These are phyloP conservation scores for Odontocolon sp. DNA, from an alignment of 2,888 invertebrate species.

Conservation along the genomic window DNA sequence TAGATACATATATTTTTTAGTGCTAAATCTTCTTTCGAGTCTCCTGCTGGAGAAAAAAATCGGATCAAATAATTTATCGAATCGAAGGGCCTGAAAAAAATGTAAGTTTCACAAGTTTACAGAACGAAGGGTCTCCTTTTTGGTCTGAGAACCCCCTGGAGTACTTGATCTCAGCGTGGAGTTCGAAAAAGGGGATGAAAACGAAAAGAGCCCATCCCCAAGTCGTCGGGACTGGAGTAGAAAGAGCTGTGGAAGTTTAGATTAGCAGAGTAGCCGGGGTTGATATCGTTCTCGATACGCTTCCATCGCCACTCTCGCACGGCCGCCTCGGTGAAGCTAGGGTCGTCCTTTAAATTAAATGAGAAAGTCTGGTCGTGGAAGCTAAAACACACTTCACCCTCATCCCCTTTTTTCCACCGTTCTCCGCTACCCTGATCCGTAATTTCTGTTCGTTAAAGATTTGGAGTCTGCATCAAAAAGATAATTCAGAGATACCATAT, in stretches of 20 bases:
- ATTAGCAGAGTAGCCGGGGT: constrained; percentile 54
- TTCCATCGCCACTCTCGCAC: constrained; percentile 26
- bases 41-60: not conserved
- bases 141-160: constrained; percentile 18
- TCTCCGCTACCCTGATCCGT: not conserved
- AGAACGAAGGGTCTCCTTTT: constrained; percentile 9
- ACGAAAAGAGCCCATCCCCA: no score
- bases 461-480: not conserved
- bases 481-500: no score
- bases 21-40: not conserved
- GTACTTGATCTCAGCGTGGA: constrained; percentile 23
- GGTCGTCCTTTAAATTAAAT: constrained; percentile 54
- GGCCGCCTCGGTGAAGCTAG: not conserved
- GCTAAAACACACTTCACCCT: constrained; percentile 1
- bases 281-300: constrained; percentile 43
- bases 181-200: constrained; percentile 41
- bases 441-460: not conserved
- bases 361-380: constrained; percentile 34
- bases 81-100: constrained; percentile 4
- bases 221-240: not conserved
- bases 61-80: not conserved
- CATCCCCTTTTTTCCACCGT: constrained; percentile 3
- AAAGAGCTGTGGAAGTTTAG: constrained; percentile 49
- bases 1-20: not conserved
- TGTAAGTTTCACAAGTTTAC: constrained; percentile 18